phyloP scores from a whole-genome alignment of 2,888 invertebrate species.

The Apotomis capreana region DNA sequence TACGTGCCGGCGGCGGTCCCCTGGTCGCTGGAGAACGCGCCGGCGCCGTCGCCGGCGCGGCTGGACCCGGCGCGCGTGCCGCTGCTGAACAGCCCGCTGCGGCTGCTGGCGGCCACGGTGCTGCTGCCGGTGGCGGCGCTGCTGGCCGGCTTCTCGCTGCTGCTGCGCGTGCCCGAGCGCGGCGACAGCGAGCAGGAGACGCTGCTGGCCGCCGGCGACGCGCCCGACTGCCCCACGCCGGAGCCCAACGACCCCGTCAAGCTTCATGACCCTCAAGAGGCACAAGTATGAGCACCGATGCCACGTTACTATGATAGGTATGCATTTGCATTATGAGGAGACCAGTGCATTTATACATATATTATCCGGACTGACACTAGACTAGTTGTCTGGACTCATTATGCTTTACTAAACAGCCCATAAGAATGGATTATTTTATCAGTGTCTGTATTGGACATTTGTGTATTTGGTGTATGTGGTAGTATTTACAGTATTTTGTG shows the following conservation, averaged over 20 bases:
- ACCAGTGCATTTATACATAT: too few relatives aligned
- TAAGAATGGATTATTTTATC: too few relatives aligned
- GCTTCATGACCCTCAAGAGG: not conserved
- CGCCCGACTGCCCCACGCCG: not conserved
- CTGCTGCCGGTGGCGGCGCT: slow-evolving; percentile 17
- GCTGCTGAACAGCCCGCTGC: slow-evolving; percentile 10
- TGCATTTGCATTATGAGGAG: too few relatives aligned
- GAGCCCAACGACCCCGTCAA: not conserved
- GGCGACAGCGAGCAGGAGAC: not conserved
- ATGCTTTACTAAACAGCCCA: too few relatives aligned
- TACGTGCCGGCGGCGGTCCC: slow-evolving; percentile 2
- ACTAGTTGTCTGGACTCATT: too few relatives aligned
- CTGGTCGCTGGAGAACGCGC: not conserved
- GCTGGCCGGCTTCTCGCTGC: slow-evolving; percentile 12
- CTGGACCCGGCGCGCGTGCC: not conserved
- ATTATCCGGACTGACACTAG: too few relatives aligned
- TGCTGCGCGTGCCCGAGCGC: slow-evolving; percentile 21
- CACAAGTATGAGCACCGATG: too few relatives aligned
- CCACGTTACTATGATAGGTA: too few relatives aligned
- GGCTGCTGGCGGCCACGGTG: slow-evolving; percentile 16
- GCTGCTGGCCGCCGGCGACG: not conserved
- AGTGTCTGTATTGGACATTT: too few relatives aligned
- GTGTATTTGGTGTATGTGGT: too few relatives aligned
- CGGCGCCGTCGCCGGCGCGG: not conserved
- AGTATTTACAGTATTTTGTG: too few relatives aligned